Evolutionary conservation across 2,797 vertebrate genomes (phyloP), one percentile per base, ranked within the genome.

Genomic region (Nannoperca obscura): DNA sequence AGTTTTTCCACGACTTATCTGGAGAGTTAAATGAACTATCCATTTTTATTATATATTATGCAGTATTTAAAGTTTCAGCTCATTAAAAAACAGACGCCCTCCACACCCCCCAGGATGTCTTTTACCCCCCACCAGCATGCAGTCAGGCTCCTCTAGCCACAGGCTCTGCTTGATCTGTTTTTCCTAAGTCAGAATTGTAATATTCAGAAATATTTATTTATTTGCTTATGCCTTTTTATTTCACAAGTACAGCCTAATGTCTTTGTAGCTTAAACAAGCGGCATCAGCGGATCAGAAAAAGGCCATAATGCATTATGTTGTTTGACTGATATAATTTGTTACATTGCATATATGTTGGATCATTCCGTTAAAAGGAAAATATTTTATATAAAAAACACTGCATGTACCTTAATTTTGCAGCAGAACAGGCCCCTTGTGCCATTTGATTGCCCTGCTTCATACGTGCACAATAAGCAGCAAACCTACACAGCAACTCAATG

Each of bases 11-110:
- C 95, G 96, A 97, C 96, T 96, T 99, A 96, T 96, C 94, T 90
- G 93, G 94, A 95, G 96, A 95, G 96, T 97, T 97, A 97, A 99
- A 99, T 98, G 97, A 97, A 97, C 96, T 98, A 97, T 97, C 95
- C 97, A 96, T 99, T 99, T 97, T 97, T 97, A 94, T 96, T 96
- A 95, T 98, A 97, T 98, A 99, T 99, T 98, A 99, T 98, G 96
- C 98, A 98, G 97, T 99, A 99, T 97, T 99, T 99, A 99, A 99
- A 99, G 98, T 98, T 99, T 98, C 97, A 97, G 97, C 97, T 99
- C 98, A 99, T 99, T 99, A 97, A 97, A 98, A 98, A 96, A 91
- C 94, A 95, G 96, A 97, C 97, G 95, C 96, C 96, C 96, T 93
- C 90, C 83, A 78, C 86, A 83, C 89, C 85, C 92, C 92, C 96